phyloP scores from a whole-genome alignment of 2,797 vertebrate genomes.

The Labeo calbasu region DNA sequence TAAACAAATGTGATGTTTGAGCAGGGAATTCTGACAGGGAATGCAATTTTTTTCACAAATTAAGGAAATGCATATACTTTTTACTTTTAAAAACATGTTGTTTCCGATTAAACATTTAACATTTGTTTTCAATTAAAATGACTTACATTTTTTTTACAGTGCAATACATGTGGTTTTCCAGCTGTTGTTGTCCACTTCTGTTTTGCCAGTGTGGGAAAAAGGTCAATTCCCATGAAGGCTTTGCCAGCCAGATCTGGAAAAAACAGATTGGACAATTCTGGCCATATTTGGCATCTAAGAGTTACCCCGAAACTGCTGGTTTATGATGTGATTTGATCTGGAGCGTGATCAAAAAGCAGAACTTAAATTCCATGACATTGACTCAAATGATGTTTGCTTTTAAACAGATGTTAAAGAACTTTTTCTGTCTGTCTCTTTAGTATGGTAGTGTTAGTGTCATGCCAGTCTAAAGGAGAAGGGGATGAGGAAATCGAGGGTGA shows the following conservation, averaged over 20 bases:
- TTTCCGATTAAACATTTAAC: background rate
- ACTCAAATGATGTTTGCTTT: background rate
- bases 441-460: conserved; percentile 84
- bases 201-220: conserved; percentile 48
- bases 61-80: background rate
- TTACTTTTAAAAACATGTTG: background rate
- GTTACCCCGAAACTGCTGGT: background rate
- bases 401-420: background rate
- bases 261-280: background rate
- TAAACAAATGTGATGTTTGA: background rate
- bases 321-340: background rate
- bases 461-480: conserved; percentile 67
- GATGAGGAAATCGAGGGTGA: conserved; percentile 79
- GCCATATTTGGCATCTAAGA: conserved; percentile 49
- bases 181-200: background rate
- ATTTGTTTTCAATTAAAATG: conserved; percentile 7
- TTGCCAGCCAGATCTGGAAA: background rate
- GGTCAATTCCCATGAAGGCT: conserved; percentile 41
- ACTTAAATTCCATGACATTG: background rate
- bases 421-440: conserved; percentile 65
- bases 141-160: background rate
- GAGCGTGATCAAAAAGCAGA: background rate
- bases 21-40: background rate
- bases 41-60: background rate
- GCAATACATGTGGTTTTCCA: background rate